A percentile compares a stretch with the other conserved stretches of the same genome.
Evolutionary conservation across 2,888 invertebrate genomes (phyloP).

Genomic region (Drosophila formosana): DNA sequence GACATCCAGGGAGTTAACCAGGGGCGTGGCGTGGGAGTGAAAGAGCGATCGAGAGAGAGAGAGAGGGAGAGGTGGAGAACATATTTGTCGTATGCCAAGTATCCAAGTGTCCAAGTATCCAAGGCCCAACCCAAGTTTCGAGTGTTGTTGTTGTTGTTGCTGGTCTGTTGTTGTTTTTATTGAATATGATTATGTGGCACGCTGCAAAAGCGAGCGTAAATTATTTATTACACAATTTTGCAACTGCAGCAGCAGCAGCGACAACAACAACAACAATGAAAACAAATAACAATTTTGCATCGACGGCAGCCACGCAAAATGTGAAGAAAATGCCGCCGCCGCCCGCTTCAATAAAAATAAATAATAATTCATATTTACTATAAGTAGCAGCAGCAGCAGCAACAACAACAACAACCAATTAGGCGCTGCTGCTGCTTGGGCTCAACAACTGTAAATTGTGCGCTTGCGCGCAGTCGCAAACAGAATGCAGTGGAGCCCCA

Average conservation of each 20-base stretch:
- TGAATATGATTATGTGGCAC: conserved; percentile 81
- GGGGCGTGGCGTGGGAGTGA: background rate
- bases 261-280: conserved; percentile 60
- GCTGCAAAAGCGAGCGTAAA: conserved; percentile 80
- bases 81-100: conserved; percentile 14
- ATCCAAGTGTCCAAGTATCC: conserved; percentile 19
- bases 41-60: background rate
- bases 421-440: conserved; percentile 57
- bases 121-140: conserved; percentile 56
- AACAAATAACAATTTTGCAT: conserved; percentile 73
- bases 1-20: conserved; percentile 9
- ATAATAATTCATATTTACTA: conserved; percentile 76
- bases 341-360: conserved; percentile 74
- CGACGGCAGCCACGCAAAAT: conserved; percentile 55
- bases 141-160: conserved; percentile 28
- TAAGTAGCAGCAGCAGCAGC: conserved; percentile 54
- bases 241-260: conserved; percentile 38
- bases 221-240: conserved; percentile 81
- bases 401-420: conserved; percentile 59
- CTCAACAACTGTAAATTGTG: conserved; percentile 68
- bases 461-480: conserved; percentile 49
- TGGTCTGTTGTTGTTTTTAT: conserved; percentile 60
- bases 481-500: background rate
- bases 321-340: conserved; percentile 60
- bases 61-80: background rate